A percentile compares a stretch with the other conserved stretches of the same genome.
These are phyloP conservation scores for Passer domesticus DNA, from an alignment of 2,113 vertebrate species.

Conservation along the genomic window DNA sequence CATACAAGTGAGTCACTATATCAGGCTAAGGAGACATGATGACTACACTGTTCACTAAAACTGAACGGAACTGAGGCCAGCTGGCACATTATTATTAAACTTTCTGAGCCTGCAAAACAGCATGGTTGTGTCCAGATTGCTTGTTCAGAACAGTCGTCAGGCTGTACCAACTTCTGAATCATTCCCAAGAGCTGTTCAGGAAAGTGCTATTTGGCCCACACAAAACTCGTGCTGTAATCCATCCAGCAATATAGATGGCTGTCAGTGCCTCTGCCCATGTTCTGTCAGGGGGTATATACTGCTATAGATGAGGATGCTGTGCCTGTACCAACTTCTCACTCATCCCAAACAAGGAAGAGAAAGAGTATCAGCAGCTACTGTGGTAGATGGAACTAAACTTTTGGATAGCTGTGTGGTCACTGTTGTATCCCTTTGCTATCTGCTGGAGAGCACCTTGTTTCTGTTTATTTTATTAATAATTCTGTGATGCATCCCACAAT, in stretches of 20 bases:
- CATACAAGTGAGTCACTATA: background rate
- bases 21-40: background rate
- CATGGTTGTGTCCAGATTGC: constrained; percentile 2
- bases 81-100: background rate
- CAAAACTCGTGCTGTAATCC: background rate
- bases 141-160: background rate
- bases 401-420: background rate
- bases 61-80: background rate
- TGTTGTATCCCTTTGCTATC: background rate
- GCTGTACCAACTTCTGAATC: background rate
- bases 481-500: background rate
- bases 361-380: background rate
- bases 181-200: background rate
- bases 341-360: background rate
- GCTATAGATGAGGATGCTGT: background rate
- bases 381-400: background rate
- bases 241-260: background rate
- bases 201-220: background rate
- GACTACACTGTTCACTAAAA: background rate
- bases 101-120: constrained; percentile 16
- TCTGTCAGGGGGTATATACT: background rate
- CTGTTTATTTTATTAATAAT: background rate
- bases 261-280: accelerated
- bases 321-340: background rate
- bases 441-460: background rate